Evolutionary conservation across 1,140 invertebrate genomes (phyloP).

Genomic region (Portunus trituberculatus): DNA sequence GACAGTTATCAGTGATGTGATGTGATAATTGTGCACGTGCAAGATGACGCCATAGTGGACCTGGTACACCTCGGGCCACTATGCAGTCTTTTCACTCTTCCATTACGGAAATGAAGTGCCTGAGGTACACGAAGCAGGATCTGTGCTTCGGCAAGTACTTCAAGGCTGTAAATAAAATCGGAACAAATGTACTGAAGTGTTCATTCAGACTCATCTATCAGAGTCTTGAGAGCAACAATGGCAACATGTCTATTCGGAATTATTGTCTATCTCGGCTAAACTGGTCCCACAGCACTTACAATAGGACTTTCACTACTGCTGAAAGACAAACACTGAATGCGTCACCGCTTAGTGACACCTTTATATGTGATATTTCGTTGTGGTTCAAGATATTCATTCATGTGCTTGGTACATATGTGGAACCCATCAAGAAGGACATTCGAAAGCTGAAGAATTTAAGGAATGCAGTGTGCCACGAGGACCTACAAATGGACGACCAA

Average conservation of each 20-base stretch:
- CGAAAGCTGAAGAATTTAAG: constrained; percentile 63
- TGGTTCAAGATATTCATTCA: constrained; percentile 52
- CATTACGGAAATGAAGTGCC: not conserved
- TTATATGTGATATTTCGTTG: constrained; percentile 60
- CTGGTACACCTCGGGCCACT: not conserved
- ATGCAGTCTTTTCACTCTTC: constrained; percentile 6
- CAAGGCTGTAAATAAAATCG: constrained; percentile 64
- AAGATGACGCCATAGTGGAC: not conserved
- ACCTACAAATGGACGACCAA: constrained; percentile 54
- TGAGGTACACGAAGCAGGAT: constrained; percentile 57
- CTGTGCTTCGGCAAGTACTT: constrained; percentile 70
- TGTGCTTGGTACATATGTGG: constrained; percentile 45
- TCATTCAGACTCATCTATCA: constrained; percentile 48
- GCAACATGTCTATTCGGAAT: constrained; percentile 40
- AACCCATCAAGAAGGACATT: constrained; percentile 57
- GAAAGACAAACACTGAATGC: constrained; percentile 40
- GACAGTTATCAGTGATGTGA: too few species aligned
- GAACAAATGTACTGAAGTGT: constrained; percentile 27
- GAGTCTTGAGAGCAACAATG: constrained; percentile 46
- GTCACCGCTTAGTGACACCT: not conserved
- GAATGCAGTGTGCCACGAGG: constrained; percentile 66
- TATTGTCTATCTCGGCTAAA: constrained; percentile 38
- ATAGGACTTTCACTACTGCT: constrained; percentile 9
- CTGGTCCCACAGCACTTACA: constrained; percentile 36
- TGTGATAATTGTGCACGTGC: too few species aligned